These are phyloP conservation scores for Phrynocephalus vlangalii DNA, from an alignment of 2,797 vertebrate genomes.

Conservation along the genomic window DNA sequence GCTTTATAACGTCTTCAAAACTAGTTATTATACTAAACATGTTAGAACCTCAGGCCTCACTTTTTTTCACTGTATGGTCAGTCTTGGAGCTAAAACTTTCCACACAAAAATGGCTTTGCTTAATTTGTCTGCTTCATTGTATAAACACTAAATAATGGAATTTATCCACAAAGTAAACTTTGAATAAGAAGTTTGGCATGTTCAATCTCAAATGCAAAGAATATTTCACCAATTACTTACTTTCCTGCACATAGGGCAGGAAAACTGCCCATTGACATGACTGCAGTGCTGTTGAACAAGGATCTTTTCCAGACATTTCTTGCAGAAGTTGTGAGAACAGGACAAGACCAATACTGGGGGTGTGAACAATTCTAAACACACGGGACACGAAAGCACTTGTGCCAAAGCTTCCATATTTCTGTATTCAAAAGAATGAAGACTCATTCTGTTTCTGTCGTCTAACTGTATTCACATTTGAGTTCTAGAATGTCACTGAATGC, in stretches of 20 bases:
- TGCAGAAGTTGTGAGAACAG: constrained; percentile 65
- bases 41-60: neutral
- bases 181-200: neutral
- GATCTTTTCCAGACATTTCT: constrained; percentile 60
- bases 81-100: neutral
- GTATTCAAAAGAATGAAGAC: neutral
- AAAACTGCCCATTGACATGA: constrained; percentile 31
- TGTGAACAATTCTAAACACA: constrained; percentile 56
- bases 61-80: neutral
- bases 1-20: neutral
- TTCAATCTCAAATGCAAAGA: neutral
- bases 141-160: neutral
- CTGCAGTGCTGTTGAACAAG: constrained; percentile 40
- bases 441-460: neutral
- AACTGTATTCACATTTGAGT: neutral
- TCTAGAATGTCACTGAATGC: constrained; percentile 28
- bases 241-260: constrained; percentile 58
- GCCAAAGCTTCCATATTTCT: constrained; percentile 40
- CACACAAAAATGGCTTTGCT: neutral
- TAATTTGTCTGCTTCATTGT: neutral
- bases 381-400: constrained; percentile 41
- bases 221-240: constrained; percentile 29
- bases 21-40: neutral
- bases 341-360: constrained; percentile 51
- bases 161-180: neutral